Conservation (phyloP, 2,888 invertebrate species). For the Philereme transversata region DNA sequence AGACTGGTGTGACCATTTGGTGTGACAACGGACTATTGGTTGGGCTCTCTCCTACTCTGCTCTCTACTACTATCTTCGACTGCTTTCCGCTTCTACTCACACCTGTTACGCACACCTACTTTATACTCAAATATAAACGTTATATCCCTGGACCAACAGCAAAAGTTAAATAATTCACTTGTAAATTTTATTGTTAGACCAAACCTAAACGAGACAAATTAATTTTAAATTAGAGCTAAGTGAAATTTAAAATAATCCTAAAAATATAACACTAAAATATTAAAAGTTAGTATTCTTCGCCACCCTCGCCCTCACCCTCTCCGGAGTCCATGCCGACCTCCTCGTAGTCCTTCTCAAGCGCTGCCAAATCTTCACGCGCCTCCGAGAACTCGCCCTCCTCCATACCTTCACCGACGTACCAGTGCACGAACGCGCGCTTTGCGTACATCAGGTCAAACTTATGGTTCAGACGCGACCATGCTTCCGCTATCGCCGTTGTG, state of each 20-base stretch:
- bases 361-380: conserved; percentile 85
- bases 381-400: conserved; percentile 95
- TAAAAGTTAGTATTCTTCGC: conserved; percentile 88
- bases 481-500: conserved; percentile 98
- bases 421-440: conserved; percentile 97
- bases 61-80: too few relatives aligned
- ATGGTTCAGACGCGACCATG: conserved; percentile 97
- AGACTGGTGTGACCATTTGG: too few relatives aligned
- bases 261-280: conserved; percentile 49
- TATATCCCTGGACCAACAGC: conserved; percentile 32
- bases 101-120: too few relatives aligned
- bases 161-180: conserved; percentile 46
- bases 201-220: conserved; percentile 39
- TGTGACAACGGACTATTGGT: too few relatives aligned
- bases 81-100: too few relatives aligned
- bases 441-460: conserved; percentile 98
- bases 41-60: too few relatives aligned
- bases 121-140: too few relatives aligned
- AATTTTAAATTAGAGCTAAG: conserved; percentile 47
- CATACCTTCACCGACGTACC: conserved; percentile 95
- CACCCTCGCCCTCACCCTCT: conserved; percentile 91
- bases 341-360: conserved; percentile 93
- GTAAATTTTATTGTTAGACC: conserved; percentile 46
- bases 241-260: conserved; percentile 48
- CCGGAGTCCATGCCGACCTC: conserved; percentile 94